A percentile compares a stretch with the other conserved stretches of the same genome.
phyloP scores from a whole-genome alignment of 1,140 invertebrate species.

The Lethocerus indicus region DNA sequence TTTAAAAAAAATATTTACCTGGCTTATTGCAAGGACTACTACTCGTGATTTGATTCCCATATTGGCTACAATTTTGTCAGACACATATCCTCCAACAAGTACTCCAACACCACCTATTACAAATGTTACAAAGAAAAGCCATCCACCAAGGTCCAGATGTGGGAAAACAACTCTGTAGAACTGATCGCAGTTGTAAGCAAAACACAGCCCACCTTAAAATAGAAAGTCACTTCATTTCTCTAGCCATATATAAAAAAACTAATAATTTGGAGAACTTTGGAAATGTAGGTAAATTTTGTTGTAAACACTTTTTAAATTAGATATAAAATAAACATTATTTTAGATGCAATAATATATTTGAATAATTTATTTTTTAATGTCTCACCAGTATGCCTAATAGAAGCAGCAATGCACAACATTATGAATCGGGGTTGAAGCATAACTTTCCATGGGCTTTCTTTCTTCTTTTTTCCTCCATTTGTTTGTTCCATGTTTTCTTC shows the following conservation, averaged over 20 bases:
- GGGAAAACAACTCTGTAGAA: conserved; percentile 78
- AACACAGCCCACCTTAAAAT: conserved; percentile 60
- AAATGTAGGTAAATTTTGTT: no score
- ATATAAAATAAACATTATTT: conserved; percentile 4
- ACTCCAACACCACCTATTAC: conserved; percentile 75
- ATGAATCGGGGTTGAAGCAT: conserved; percentile 60
- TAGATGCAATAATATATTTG: conserved; percentile 1
- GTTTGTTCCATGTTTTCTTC: conserved; percentile 20
- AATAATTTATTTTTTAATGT: not conserved
- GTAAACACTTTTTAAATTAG: not conserved
- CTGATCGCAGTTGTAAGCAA: conserved; percentile 77
- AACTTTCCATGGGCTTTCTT: conserved; percentile 47
- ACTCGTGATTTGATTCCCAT: conserved; percentile 74
- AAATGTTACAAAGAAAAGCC: conserved; percentile 72
- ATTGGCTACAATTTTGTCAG: conserved; percentile 74
- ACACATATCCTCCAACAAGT: conserved; percentile 70
- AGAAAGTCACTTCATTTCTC: not conserved
- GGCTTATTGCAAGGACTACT: conserved; percentile 60
- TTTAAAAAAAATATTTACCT: no score
- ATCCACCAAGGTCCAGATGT: conserved; percentile 70
- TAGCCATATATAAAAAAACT: not conserved
- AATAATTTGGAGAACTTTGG: not conserved
- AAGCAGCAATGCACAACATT: conserved; percentile 67
- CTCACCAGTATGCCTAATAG: conserved; percentile 72
- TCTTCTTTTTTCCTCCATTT: conserved; percentile 23